These are phyloP conservation scores for Astropecten irregularis DNA, from an alignment of 53 echinoderm and acorn worm species.

Conservation along the genomic window DNA sequence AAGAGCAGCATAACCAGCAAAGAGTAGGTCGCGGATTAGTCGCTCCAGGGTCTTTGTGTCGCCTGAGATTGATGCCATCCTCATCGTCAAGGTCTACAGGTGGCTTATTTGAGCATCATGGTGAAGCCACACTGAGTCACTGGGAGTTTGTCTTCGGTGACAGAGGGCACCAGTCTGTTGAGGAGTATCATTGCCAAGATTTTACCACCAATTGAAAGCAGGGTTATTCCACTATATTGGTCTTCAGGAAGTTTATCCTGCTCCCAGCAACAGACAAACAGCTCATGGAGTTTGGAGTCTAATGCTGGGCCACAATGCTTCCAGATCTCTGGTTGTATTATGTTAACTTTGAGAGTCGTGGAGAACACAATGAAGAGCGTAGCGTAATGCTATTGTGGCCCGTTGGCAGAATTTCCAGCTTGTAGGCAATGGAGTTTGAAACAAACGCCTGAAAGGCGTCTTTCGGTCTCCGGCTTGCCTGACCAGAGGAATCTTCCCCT, in stretches of 20 bases:
- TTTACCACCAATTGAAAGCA: neutral
- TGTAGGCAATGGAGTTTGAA: neutral
- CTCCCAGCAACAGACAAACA: neutral
- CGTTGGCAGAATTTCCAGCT: neutral
- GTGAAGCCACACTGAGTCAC: too few relatives aligned
- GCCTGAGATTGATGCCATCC: too few relatives aligned
- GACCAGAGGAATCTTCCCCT: neutral
- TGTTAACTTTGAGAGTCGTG: neutral
- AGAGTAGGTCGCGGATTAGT: too few relatives aligned
- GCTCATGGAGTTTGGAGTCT: neutral
- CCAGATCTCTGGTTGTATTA: too few relatives aligned
- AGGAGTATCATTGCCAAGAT: neutral
- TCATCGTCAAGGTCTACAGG: too few relatives aligned
- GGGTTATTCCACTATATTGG: too few relatives aligned
- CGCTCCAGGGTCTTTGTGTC: too few relatives aligned
- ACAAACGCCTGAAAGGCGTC: neutral
- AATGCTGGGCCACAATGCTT: neutral
- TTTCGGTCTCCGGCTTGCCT: neutral
- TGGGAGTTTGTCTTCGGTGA: neutral
- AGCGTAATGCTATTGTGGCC: neutral
- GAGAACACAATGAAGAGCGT: neutral
- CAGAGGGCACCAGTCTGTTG: neutral
- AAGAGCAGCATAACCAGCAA: too few relatives aligned
- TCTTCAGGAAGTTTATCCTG: too few relatives aligned
- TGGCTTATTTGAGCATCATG: too few relatives aligned